phyloP scores from a whole-genome alignment of 2,113 vertebrate species.

The Callipepla californica region DNA sequence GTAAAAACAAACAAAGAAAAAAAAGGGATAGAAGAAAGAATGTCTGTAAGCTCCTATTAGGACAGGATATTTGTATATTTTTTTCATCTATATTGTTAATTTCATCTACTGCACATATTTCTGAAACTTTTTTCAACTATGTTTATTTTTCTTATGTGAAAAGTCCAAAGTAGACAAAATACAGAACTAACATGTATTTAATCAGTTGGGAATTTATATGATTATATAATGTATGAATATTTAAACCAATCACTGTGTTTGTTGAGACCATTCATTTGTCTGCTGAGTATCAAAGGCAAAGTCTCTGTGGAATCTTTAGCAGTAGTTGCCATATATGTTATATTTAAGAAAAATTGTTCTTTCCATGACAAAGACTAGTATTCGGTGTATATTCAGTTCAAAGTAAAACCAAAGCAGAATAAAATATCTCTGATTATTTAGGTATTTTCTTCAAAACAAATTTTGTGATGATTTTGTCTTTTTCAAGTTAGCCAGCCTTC shows the following conservation, averaged over 20 bases:
- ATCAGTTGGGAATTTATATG: not conserved
- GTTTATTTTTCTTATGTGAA: not conserved
- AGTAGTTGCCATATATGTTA: not conserved
- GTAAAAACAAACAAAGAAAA: no score
- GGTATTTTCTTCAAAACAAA: not conserved
- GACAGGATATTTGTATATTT: not conserved
- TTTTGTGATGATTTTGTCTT: rapidly evolving
- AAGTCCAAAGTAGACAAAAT: not conserved
- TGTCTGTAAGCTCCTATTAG: not conserved
- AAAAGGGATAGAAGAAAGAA: not conserved
- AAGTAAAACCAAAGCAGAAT: not conserved
- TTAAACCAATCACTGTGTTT: not conserved
- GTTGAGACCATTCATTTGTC: not conserved
- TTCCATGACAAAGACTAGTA: not conserved
- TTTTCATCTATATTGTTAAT: not conserved
- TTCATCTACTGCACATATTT: not conserved
- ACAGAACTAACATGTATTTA: not conserved
- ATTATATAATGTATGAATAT: not conserved
- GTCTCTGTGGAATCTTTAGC: not conserved
- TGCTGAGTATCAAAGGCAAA: not conserved
- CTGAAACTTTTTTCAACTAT: not conserved
- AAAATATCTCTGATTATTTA: not conserved
- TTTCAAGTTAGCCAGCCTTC: not conserved
- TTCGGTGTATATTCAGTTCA: not conserved
- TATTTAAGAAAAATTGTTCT: not conserved